These are phyloP conservation scores for Esox lucius DNA, from an alignment of 2,797 vertebrate genomes.

Conservation along the genomic window DNA sequence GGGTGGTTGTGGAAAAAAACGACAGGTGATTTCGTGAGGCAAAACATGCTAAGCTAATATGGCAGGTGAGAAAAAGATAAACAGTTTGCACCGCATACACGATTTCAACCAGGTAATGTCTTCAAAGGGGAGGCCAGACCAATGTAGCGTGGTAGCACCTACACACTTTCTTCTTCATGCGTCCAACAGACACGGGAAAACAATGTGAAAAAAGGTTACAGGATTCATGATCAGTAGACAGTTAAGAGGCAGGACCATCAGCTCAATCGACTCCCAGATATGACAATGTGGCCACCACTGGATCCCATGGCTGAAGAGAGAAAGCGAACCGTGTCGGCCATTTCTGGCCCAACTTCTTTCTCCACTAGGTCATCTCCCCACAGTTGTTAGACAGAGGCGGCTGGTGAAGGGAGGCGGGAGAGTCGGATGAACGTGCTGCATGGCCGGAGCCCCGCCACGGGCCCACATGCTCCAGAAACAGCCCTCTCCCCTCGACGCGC, in stretches of 20 bases:
- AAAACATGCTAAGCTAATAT: neutral
- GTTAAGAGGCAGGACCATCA: conserved; percentile 29
- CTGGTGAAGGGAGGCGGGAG: conserved; percentile 19
- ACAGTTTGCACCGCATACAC: conserved; percentile 26
- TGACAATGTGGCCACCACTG: conserved; percentile 4
- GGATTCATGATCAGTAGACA: conserved; percentile 28
- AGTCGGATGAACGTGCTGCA: conserved; percentile 19
- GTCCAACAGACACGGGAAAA: conserved; percentile 18
- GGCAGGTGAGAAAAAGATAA: neutral
- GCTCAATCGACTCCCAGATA: conserved; percentile 15
- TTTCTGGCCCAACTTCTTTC: conserved; percentile 30
- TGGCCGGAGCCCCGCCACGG: conserved; percentile 6
- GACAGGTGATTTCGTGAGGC: neutral
- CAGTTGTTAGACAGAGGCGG: conserved; percentile 23
- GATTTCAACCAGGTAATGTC: conserved; percentile 31
- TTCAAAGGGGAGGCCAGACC: conserved; percentile 19
- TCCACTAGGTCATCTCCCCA: conserved; percentile 20
- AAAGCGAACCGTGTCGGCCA: conserved; percentile 26
- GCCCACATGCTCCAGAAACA: conserved; percentile 17
- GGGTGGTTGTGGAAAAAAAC: neutral
- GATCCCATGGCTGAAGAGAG: conserved; percentile 25
- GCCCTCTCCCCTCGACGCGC: conserved; percentile 31
- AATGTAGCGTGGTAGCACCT: conserved; percentile 4
- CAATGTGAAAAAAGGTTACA: conserved; percentile 15
- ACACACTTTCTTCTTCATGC: conserved; percentile 21